These are phyloP conservation scores for Mya arenaria DNA, from an alignment of 1,140 invertebrate species.

Conservation along the genomic window DNA sequence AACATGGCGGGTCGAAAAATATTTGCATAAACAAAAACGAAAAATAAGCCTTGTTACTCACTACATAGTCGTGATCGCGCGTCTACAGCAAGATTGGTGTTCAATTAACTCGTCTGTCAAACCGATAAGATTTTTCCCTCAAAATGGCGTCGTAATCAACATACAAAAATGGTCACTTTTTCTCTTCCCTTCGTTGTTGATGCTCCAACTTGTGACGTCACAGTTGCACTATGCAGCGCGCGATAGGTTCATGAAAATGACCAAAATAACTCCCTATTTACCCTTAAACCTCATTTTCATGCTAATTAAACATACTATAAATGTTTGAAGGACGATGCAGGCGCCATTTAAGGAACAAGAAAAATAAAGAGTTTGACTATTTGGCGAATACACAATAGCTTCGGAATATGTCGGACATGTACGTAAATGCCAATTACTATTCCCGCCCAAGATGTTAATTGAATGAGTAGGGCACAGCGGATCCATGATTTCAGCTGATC, in stretches of 20 bases:
- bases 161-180: slow-evolving; percentile 54
- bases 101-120: slow-evolving; percentile 10
- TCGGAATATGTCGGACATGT: slow-evolving; percentile 47
- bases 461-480: background rate
- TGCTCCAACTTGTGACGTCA: slow-evolving; percentile 54
- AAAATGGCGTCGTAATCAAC: slow-evolving; percentile 57
- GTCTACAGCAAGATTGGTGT: slow-evolving; percentile 15
- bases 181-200: slow-evolving; percentile 50
- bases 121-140: slow-evolving; percentile 7
- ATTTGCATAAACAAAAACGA: slow-evolving; percentile 55
- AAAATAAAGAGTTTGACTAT: background rate
- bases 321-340: too few species aligned
- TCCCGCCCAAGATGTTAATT: slow-evolving; percentile 50
- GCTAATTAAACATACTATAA: too few species aligned
- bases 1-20: slow-evolving; percentile 53
- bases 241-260: slow-evolving; percentile 55
- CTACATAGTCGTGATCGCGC: slow-evolving; percentile 33
- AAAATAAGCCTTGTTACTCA: slow-evolving; percentile 51
- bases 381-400: slow-evolving; percentile 9
- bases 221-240: slow-evolving; percentile 53
- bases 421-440: slow-evolving; percentile 37
- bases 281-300: too few species aligned
- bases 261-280: too few species aligned
- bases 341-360: too few species aligned
- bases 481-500: too few species aligned